Base-by-base conservation (phyloP, 2,888 invertebrate species). In the Xanthia icteritia region DNA sequence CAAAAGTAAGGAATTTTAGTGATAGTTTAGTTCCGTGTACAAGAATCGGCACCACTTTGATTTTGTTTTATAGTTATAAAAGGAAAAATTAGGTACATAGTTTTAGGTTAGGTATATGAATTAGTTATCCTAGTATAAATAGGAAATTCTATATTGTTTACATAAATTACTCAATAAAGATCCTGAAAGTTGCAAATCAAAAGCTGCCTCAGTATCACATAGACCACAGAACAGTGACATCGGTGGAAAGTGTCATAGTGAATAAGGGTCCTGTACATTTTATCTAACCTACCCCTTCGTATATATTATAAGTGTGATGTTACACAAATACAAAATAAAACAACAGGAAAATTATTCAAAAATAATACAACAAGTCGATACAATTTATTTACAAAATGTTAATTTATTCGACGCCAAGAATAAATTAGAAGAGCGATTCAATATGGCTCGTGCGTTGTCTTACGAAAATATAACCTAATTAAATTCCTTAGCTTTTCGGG, bases 401-500 rank as follows among this genome's bases (percentile, higher is more conserved):
- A n/a, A 36, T 48, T 60, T 69, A 58, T 58, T 73, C 58, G 31
- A 67, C 68, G 77, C 71, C 31, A 15, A 72, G 8, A 73, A 56
- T 39, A 74, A 71, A 74, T 70, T 48, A 63, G 36, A 15, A 77
- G 66, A 45, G 13, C 15, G 39, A 58, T 73, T 63, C 56, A 77
- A 75, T 79, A 74, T 27, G 51, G 20, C 51, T 20, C 56, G 69
- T 81, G 61, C 60, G 54, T 73, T 73, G 45, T 73, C 75, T 31
- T 39, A 64, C 31, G 48, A 58, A 73, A 73, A 81, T 20, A 75
- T 66, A 79, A 76, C 70, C 67, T 85, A 85, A 87, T 87, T 85
- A 82, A 87, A 87, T 87, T 87, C 86, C 76, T 83, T 36, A 71
- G 72, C 77, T 76, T 77, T 74, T 85, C 54, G 74, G 84, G 76